Evolutionary conservation across 1,140 invertebrate genomes (phyloP).

Genomic region (Sipha flava): DNA sequence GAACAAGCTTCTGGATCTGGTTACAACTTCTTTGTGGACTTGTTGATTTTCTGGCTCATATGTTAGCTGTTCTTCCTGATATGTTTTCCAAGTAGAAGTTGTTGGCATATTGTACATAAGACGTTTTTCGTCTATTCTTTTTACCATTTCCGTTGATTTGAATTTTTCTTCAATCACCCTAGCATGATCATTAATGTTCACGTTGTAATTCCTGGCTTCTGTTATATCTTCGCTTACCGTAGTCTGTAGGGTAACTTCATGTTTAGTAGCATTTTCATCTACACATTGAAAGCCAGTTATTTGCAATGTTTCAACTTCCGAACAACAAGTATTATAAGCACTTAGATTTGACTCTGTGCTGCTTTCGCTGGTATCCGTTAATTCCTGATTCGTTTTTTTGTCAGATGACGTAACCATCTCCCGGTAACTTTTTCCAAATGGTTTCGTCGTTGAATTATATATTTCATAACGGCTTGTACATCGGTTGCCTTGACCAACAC

Average conservation of each 20-base stretch:
- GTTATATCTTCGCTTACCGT: background rate
- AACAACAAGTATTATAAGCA: conserved; percentile 29
- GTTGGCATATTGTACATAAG: conserved; percentile 29
- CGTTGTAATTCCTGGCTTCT: conserved; percentile 30
- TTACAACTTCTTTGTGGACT: conserved; percentile 36
- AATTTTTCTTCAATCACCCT: background rate
- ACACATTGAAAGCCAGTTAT: conserved; percentile 33
- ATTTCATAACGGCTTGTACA: conserved; percentile 35
- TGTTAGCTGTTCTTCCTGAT: conserved; percentile 38
- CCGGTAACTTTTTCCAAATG: conserved; percentile 35
- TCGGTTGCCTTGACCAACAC: background rate
- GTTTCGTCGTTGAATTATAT: conserved; percentile 34
- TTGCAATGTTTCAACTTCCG: conserved; percentile 27
- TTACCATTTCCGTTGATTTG: background rate
- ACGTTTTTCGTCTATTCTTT: background rate
- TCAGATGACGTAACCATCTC: conserved; percentile 5
- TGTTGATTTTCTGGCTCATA: conserved; percentile 38
- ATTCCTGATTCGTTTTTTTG: background rate
- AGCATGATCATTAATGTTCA: background rate
- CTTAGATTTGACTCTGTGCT: conserved; percentile 17
- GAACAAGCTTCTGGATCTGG: conserved; percentile 37
- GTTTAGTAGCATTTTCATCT: conserved; percentile 10
- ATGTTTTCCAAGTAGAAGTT: conserved; percentile 21
- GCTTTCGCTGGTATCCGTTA: background rate
- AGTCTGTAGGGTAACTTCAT: conserved; percentile 7